Base-by-base conservation (phyloP, 2,113 vertebrate genomes). In the Fregetta grallaria region DNA sequence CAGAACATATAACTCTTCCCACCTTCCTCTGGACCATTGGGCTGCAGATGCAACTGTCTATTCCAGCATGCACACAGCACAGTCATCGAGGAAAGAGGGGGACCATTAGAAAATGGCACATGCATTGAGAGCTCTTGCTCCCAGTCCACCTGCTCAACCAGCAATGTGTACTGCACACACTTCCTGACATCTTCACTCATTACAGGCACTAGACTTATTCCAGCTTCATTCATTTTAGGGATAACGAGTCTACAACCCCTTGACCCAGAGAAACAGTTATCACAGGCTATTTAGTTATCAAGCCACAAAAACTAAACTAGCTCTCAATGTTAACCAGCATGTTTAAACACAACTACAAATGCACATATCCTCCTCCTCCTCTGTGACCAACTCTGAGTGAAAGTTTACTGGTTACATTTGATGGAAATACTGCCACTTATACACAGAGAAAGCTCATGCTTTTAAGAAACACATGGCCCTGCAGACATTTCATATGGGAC, bases 351-450 rank as follows among this genome's bases (percentile, higher is more conserved):
- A 73, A 26, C 55, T 34, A 15, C 17, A 23, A 1, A 32, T 1
- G 3, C 16, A 55, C 9, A 5, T 5, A 45, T 6, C 21, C 19
- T 65, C 2, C 3, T 5, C 6, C 16, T 5, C 6, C 16, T 59
- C 70, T 21, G 56, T 18, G 9, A 59, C 10, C 3, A 66, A 6
- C 36, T 75, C 59, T 2, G 21, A 66, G 23, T 26, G 5, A 5
- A 88, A 61, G 30, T 14, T 38, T 58, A 50, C 75, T 40, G 14
- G 20, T 30, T 63, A 49, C 23, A 32, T 45, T 22, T 47, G 9
- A 77, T 6, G 21, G 67, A 84, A 92, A 52, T 52, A 38, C 23
- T 47, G 50, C 66, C 32, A 71, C 18, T 52, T 34, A 29, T 0
- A 44, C 52, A 85, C 15, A 63, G 29, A 79, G 16, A 62, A 67